Evolutionary conservation across 2,113 vertebrate genomes (phyloP), one percentile per base, ranked within the genome.

Genomic region (Turnix velox): DNA sequence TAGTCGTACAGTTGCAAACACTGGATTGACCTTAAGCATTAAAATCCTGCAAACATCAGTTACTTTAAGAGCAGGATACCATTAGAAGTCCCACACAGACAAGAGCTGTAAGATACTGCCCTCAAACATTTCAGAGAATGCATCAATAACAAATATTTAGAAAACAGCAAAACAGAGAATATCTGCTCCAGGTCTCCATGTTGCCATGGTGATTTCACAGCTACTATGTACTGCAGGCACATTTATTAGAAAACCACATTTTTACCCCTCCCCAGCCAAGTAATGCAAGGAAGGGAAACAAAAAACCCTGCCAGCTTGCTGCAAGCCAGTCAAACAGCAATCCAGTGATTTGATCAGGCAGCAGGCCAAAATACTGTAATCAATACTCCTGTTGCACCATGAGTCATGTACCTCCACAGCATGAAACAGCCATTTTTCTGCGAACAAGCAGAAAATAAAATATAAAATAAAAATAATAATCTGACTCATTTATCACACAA

Each of bases 171-270:
- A 80, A 58, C 45, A 92, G 45, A 72, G 46, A 65, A 73, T 84
- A 80, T 42, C 57, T 87, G 69, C 88, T 75, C 43, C 77, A 89
- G 69, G 73, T 92, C 77, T 52, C 78, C 37, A 5, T 33, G 96
- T 97, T 96, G 96, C 94, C 97, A 97, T 96, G 95, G 97, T 94
- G 91, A 97, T 89, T 94, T 82, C 66, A 59, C 85, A 94, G 94
- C 81, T 90, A 94, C 96, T 94, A 88, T 81, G 54, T 74, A 89
- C 80, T 91, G 94, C 76, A 95, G 85, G 68, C 55, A 75, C 57
- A 88, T 92, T 83, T 42, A 83, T 46, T 69, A 84, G 67, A 83
- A 88, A 80, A 58, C 55, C 63, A 18, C 37, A 77, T 91, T 92
- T 94, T 86, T 35, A 89, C 19, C 30, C 66, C 31, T 82, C 77